Evolutionary conservation across 2,888 invertebrate genomes (phyloP), one percentile per base, ranked within the genome.

Genomic region (Diaphora mendica): DNA sequence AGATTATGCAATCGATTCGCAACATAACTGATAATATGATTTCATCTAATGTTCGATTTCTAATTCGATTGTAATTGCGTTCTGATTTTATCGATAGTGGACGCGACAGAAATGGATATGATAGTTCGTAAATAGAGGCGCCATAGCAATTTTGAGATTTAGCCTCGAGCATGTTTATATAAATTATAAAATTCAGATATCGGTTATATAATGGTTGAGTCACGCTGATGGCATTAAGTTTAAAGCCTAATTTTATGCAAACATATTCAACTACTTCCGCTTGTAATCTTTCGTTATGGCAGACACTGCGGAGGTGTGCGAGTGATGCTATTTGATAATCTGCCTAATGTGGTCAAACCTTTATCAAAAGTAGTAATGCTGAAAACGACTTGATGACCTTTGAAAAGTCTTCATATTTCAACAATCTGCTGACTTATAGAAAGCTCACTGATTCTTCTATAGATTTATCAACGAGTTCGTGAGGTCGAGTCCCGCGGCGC

Each of bases 11-110:
- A 91, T 78, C 84, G 69, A 86, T 86, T 88, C 85, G 86, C 85
- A 82, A 82, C 85, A 82, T 79, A 82, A 79, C 83, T 83, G 83
- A 89, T 89, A 90, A 91, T 90, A 89, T 86, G 86, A 87, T 88
- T 88, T 83, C 86, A 91, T 88, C 86, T 85, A 81, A 85, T 80
- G 87, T 87, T 86, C 87, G 91, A 92, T 92, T 92, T 92, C 91
- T 91, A 91, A 90, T 92, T 89, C 91, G 89, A 90, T 89, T 89
- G 88, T 88, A 87, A 89, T 88, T 86, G 85, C 84, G 81, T 87
- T 89, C 87, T 88, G 87, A 89, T 88, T 88, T 88, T 88, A 90
- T 88, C 87, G 89, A 90, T 88, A 86, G 85, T 82, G 77, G 78
- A 78, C n/a, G 69, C 73, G 79, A 80, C 77, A 83, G 80, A 83